A percentile compares a stretch with the other conserved stretches of the same genome.
phyloP scores from a whole-genome alignment of 2,888 invertebrate species.

The Drosophila mimica region DNA sequence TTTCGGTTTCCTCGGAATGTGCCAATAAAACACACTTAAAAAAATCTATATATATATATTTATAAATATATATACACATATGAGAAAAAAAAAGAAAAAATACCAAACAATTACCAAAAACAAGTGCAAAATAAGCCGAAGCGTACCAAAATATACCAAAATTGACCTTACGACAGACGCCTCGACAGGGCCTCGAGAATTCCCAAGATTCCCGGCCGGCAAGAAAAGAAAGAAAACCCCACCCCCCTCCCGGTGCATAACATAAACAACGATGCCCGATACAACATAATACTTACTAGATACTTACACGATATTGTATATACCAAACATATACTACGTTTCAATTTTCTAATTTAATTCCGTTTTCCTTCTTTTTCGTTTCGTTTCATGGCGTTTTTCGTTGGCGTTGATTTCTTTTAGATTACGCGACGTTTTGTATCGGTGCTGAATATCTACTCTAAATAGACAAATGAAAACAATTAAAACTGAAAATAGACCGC shows the following conservation, averaged over 20 bases:
- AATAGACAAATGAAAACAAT: slow-evolving; percentile 71
- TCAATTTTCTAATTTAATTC: slow-evolving; percentile 73
- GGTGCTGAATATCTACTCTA: slow-evolving; percentile 85
- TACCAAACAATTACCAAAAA: slow-evolving; percentile 21
- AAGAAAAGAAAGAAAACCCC: not conserved
- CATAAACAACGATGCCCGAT: slow-evolving; percentile 55
- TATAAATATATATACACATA: not conserved
- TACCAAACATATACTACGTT: slow-evolving; percentile 15
- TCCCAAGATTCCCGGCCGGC: not conserved
- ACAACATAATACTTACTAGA: slow-evolving; percentile 15
- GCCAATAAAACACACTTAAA: slow-evolving; percentile 32
- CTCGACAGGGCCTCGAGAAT: slow-evolving; percentile 37
- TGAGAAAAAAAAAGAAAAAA: slow-evolving; percentile 20
- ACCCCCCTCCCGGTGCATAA: slow-evolving; percentile 61
- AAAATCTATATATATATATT: slow-evolving; percentile 3
- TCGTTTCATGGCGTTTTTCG: slow-evolving; percentile 83
- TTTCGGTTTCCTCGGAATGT: slow-evolving; percentile 57
- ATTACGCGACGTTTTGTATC: slow-evolving; percentile 86
- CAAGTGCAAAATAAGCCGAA: slow-evolving; percentile 28
- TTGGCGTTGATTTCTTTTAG: slow-evolving; percentile 84
- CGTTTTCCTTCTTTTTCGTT: slow-evolving; percentile 81
- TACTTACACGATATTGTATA: slow-evolving; percentile 28
- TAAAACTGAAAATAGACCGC: slow-evolving; percentile 41
- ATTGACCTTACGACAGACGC: slow-evolving; percentile 63
- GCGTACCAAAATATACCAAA: slow-evolving; percentile 62